Base-by-base conservation (phyloP, 2,113 vertebrate genomes). In the Rhinoderma darwinii region DNA sequence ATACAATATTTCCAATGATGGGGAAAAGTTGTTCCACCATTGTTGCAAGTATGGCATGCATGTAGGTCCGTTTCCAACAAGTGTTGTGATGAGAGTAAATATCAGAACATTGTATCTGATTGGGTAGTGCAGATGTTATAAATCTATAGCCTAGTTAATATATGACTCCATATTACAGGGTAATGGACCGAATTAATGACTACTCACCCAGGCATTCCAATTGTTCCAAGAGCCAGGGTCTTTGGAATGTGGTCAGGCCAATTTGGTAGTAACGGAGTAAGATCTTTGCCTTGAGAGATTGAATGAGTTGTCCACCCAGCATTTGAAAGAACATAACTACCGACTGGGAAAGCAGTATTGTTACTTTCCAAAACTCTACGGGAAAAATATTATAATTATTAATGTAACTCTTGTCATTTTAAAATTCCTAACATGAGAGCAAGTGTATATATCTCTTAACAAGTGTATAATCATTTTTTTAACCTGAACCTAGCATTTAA, bases 131-230 rank as follows among this genome's bases (percentile, higher is more conserved):
- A 47, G 14, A 47, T 47, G 3, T 47, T 47, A n/a, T n/a, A n/a
- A n/a, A n/a, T n/a, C n/a, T n/a, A n/a, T n/a, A 0, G 44, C 44
- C 44, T 47, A 12, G 9, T 47, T 47, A 47, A 47, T 47, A 47
- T 11, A 47, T 47, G 44, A 12, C 44, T 47, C 4, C 14, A 47
- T 8, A n/a, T n/a, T n/a, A n/a, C n/a, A 47, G 44, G 6, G 9
- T 8, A 47, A 47, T 47, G 44, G 44, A 47, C 14, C 14, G 14
- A 12, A 47, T 47, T 47, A 47, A 47, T 11, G 44, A 12, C 9
- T 80, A 92, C 93, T 95, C 88, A 98, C 97, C 96, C 97, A 3
- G 97, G 92, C 96, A 97, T 97, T 81, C 97, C 96, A 37, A 97
- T 12, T 0, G 90, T 84, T 5, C 97, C 97, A 89, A 98, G 91